Conservation (phyloP, 2,797 vertebrate genomes). For the Phaenicophaeus curvirostris region DNA sequence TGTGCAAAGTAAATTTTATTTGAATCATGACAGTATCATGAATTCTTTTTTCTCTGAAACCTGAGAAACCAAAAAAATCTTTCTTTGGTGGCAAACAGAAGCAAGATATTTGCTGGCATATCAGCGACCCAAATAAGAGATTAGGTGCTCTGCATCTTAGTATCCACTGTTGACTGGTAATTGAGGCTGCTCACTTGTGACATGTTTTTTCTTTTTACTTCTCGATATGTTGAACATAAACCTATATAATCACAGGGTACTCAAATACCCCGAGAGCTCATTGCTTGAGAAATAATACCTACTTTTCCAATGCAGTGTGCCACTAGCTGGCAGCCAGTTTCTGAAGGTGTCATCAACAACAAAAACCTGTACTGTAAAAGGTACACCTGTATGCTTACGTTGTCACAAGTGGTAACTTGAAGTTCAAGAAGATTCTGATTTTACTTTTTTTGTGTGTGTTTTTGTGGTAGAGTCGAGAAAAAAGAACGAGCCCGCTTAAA, state of each 20-base stretch:
- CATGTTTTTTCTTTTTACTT: neutral
- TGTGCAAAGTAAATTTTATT: neutral
- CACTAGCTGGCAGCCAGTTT: neutral
- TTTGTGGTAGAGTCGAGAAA: conserved; percentile 90
- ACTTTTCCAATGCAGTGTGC: neutral
- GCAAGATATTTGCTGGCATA: neutral
- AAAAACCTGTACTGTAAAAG: neutral
- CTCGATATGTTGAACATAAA: neutral
- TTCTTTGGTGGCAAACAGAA: neutral
- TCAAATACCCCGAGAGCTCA: neutral
- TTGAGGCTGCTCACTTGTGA: neutral
- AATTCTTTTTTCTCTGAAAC: neutral
- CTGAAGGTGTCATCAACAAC: neutral
- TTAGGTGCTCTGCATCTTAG: neutral
- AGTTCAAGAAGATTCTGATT: neutral
- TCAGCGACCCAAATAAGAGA: neutral
- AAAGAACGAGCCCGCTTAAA: conserved; percentile 97
- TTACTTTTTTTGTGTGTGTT: neutral
- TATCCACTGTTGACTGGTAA: neutral
- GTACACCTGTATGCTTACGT: neutral
- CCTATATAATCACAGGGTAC: neutral
- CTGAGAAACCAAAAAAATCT: neutral
- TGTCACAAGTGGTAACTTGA: neutral
- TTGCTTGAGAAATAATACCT: neutral
- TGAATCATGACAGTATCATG: neutral